These are phyloP conservation scores for Sterrhoptilus dennistouni DNA, from an alignment of 2,113 vertebrate species.

Conservation along the genomic window DNA sequence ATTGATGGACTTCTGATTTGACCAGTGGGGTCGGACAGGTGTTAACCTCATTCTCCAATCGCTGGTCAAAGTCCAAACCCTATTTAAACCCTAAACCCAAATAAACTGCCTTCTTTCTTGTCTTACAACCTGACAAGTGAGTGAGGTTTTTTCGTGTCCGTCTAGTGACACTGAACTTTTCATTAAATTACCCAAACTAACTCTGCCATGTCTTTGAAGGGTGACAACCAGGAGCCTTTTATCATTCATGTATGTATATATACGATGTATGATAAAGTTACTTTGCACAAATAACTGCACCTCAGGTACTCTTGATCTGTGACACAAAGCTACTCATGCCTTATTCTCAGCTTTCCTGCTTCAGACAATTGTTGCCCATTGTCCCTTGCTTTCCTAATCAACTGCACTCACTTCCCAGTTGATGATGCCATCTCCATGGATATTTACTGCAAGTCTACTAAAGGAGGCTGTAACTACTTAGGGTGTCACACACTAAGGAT, in stretches of 20 bases:
- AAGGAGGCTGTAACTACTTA: neutral
- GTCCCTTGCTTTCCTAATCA: neutral
- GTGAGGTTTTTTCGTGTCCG: no score
- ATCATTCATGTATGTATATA: neutral
- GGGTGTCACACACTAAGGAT: neutral
- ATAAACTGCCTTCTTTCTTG: no score
- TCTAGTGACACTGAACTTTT: neutral
- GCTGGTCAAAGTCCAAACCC: no score
- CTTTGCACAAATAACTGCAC: neutral
- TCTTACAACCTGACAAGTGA: no score
- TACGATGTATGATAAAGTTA: neutral
- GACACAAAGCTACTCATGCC: neutral
- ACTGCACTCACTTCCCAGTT: neutral
- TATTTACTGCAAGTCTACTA: neutral
- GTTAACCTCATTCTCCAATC: no score
- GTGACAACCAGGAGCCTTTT: neutral
- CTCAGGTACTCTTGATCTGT: neutral
- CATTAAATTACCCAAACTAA: neutral
- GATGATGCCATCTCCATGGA: neutral
- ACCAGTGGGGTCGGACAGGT: no score
- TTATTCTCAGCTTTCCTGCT: neutral
- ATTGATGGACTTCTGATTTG: no score
- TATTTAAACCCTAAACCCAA: no score
- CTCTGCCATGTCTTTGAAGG: neutral
- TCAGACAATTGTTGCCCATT: neutral